A percentile compares a stretch with the other conserved stretches of the same genome.
Conservation (phyloP, 2,888 invertebrate species). For the Pammene fasciana region DNA sequence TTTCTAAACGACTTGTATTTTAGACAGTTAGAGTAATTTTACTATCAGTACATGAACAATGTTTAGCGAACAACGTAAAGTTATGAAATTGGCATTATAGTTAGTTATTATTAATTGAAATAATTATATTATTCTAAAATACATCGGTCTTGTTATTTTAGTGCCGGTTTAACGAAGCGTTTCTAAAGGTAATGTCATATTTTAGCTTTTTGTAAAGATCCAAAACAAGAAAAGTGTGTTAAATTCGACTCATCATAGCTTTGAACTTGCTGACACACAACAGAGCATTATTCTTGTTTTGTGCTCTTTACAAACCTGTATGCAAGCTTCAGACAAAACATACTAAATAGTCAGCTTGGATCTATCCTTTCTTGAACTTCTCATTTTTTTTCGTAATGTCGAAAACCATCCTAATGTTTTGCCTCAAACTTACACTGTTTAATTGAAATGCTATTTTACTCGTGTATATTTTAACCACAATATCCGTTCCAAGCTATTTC, state of each 20-base stretch:
- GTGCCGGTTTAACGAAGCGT: constrained; percentile 5
- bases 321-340: background rate
- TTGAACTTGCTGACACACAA: no score
- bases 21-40: constrained; percentile 36
- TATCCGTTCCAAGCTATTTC: no score
- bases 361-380: no score
- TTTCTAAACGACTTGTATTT: constrained; percentile 50
- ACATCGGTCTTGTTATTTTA: constrained; percentile 76
- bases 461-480: no score
- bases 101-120: constrained; percentile 83
- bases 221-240: no score
- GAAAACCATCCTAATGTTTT: background rate
- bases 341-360: background rate
- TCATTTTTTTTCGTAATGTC: background rate
- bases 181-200: constrained; percentile 22
- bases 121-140: constrained; percentile 84
- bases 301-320: background rate
- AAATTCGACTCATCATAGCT: no score
- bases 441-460: constrained; percentile 19
- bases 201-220: background rate
- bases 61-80: constrained; percentile 76
- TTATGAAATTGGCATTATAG: constrained; percentile 79
- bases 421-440: background rate
- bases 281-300: background rate
- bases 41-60: constrained; percentile 48